Evolutionary conservation across 2,113 vertebrate genomes (phyloP).

Genomic region (Nanorana parkeri): DNA sequence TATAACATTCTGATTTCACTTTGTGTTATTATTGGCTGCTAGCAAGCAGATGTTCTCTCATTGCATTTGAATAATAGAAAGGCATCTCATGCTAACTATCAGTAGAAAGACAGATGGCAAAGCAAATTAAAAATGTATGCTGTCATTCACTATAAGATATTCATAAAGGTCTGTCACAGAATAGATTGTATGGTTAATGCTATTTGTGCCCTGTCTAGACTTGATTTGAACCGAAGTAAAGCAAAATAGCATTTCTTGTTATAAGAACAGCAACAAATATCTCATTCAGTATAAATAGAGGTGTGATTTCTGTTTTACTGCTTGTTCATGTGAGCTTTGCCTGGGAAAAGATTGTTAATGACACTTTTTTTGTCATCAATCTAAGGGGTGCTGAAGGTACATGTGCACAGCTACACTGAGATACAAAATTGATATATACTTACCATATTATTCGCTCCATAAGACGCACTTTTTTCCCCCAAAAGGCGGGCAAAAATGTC

Average conservation of each 20-base stretch:
- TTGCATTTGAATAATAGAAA: not conserved
- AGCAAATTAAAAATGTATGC: conserved; percentile 32
- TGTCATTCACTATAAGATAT: conserved; percentile 3
- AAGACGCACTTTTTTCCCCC: too few species aligned
- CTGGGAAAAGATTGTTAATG: too few species aligned
- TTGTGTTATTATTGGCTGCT: not conserved
- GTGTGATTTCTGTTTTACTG: too few species aligned
- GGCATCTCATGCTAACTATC: not conserved
- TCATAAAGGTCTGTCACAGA: not conserved
- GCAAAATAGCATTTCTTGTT: not conserved
- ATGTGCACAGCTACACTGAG: too few species aligned
- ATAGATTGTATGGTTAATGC: not conserved
- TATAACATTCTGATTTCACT: not conserved
- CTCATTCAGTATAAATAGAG: too few species aligned
- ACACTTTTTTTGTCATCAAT: too few species aligned
- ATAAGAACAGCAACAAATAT: too few species aligned
- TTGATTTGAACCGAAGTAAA: not conserved
- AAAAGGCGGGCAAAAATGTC: too few species aligned
- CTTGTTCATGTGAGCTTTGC: too few species aligned
- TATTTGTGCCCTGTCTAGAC: conserved; percentile 9
- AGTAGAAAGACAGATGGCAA: conserved; percentile 26
- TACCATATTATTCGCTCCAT: too few species aligned
- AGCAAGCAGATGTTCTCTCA: not conserved
- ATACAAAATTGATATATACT: too few species aligned
- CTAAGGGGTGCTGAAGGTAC: too few species aligned